Base-by-base conservation (phyloP, 2,113 vertebrate species). In the Coryphaenoides rupestris region DNA sequence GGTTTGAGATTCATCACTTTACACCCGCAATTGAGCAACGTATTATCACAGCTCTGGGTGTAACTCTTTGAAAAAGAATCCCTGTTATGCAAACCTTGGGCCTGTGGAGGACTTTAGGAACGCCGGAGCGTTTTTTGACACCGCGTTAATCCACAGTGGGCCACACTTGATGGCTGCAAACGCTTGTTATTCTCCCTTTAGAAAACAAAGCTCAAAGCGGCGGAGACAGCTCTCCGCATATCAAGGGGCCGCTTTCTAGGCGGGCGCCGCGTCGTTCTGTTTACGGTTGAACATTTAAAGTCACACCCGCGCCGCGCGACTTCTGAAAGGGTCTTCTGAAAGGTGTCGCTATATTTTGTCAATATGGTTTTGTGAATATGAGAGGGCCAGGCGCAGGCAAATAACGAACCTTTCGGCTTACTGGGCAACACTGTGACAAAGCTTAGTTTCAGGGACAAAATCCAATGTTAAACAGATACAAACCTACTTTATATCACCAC, bases 1-100 rank as follows among this genome's bases (percentile, higher is more conserved):
- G 81, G 80, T 82, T 83, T 87, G 77, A 77, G 70, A 82, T 81
- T 86, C 83, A 68, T 85, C 76, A 73, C 76, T 86, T 40, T 83
- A 81, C 83, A 84, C 74, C 70, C 63, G 54, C 77, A 69, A 72
- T 73, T 60, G 60, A 73, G 75, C 33, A 40, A 40, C 84, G 76
- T 79, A 84, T 69, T 78, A 89, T 86, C 84, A 87, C 78, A 86
- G 84, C 75, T 75, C 46, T n/a, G 57, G 68, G 74, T 87, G 81
- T 89, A 82, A 72, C 67, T 75, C 83, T 89, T 87, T 89, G 84
- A 87, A 87, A n/a, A 47, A 85, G 9, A 26, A 83, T 69, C 64
- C 68, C 76, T 74, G 74, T 80, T 65, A 62, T 73, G 75, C 76
- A 69, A 69, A 77, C 76, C 69, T 68, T 75, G 72, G 68, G 65